A percentile compares a stretch with the other conserved stretches of the same genome.
phyloP scores from a whole-genome alignment of 1,140 invertebrate genomes.

The Lanistes nyassanus region DNA sequence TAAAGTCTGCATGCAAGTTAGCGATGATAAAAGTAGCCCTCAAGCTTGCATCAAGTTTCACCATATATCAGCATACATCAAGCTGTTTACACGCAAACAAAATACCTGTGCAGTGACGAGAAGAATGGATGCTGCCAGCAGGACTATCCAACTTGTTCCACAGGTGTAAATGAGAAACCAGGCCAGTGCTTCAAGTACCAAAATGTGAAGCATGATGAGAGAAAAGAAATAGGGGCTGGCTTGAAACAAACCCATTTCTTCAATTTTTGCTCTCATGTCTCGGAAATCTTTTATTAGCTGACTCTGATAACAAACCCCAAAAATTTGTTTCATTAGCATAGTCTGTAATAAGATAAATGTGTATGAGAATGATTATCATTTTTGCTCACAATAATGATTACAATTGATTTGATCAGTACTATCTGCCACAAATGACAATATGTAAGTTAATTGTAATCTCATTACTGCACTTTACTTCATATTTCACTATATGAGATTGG shows the following conservation, averaged over 20 bases:
- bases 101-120: slow-evolving; percentile 51
- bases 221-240: slow-evolving; percentile 56
- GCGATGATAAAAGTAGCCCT: too few relatives aligned
- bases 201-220: slow-evolving; percentile 55
- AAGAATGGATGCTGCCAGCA: slow-evolving; percentile 42
- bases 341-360: not conserved
- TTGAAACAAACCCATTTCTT: slow-evolving; percentile 59
- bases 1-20: too few relatives aligned
- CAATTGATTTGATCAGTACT: too few relatives aligned
- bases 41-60: too few relatives aligned
- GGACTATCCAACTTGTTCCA: slow-evolving; percentile 46
- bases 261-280: slow-evolving; percentile 49
- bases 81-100: too few relatives aligned
- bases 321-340: not conserved
- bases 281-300: slow-evolving; percentile 58
- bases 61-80: too few relatives aligned
- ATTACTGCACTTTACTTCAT: not conserved
- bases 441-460: too few relatives aligned
- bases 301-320: slow-evolving; percentile 38
- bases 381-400: too few relatives aligned
- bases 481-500: not conserved
- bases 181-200: slow-evolving; percentile 56
- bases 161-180: slow-evolving; percentile 39
- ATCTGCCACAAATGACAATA: too few relatives aligned
- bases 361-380: not conserved